Percentiles rank a stretch among this genome's conserved stretches.
Evolutionary conservation across 53 echinoderm and acorn worm species (phyloP).

Genomic region (Luidia sarsii): DNA sequence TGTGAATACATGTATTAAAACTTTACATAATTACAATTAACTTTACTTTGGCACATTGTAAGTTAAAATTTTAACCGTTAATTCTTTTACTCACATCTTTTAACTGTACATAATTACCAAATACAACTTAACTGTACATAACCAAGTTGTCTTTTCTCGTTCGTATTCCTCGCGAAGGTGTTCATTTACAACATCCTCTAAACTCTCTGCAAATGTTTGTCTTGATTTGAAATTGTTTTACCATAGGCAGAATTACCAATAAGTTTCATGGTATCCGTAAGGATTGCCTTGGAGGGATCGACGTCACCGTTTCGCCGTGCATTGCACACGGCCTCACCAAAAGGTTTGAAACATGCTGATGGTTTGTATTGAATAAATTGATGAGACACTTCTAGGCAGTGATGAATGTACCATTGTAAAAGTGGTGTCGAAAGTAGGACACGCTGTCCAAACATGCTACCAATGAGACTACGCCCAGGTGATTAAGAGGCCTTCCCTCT

Average conservation of each 20-base stretch:
- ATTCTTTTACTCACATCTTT: no score
- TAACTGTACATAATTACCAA: no score
- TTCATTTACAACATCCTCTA: conserved; percentile 36
- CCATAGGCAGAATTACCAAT: conserved; percentile 57
- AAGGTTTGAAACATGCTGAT: not conserved
- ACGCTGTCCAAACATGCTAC: not conserved
- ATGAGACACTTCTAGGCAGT: not conserved
- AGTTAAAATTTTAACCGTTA: no score
- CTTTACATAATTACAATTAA: no score
- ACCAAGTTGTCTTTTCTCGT: no score
- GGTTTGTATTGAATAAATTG: not conserved
- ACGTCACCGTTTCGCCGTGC: not conserved
- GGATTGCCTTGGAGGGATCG: not conserved
- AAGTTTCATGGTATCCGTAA: conserved; percentile 55
- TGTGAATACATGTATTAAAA: no score
- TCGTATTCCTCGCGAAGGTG: no score
- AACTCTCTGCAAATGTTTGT: conserved; percentile 13
- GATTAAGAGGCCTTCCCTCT: not conserved
- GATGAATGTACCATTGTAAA: not conserved
- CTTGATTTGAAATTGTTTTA: conserved; percentile 43
- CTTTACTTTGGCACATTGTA: no score
- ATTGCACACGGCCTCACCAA: not conserved
- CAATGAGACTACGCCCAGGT: not conserved
- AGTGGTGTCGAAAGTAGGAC: not conserved
- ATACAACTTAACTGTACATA: no score